Conservation (phyloP, 1,140 invertebrate species). For the Zophobas morio region DNA sequence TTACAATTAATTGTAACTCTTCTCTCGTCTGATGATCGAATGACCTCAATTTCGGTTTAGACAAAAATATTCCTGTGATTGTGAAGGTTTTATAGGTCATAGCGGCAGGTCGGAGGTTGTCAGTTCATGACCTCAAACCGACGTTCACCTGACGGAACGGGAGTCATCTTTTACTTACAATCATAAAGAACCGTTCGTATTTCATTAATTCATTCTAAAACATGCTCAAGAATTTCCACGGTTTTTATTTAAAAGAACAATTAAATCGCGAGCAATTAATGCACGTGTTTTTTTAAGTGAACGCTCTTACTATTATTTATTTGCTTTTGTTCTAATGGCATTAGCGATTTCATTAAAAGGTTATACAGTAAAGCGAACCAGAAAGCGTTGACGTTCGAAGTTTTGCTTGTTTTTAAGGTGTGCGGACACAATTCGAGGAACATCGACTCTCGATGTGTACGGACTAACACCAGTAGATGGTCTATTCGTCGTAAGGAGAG, state of each 20-base stretch:
- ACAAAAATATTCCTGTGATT: slow-evolving; percentile 55
- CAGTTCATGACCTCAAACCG: slow-evolving; percentile 55
- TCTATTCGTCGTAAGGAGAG: too few species aligned
- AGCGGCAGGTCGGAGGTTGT: slow-evolving; percentile 54
- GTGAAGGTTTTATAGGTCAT: slow-evolving; percentile 52
- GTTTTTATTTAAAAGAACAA: slow-evolving; percentile 43
- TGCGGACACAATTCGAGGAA: slow-evolving; percentile 1
- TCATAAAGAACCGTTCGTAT: slow-evolving; percentile 54
- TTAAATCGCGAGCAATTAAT: slow-evolving; percentile 30
- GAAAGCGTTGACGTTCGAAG: neutral
- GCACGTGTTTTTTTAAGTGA: slow-evolving; percentile 23
- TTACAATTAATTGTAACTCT: slow-evolving; percentile 27
- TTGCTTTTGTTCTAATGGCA: slow-evolving; percentile 22
- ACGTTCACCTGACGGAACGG: slow-evolving; percentile 54
- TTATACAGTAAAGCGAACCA: slow-evolving; percentile 7
- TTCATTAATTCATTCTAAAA: slow-evolving; percentile 47
- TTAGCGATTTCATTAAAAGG: slow-evolving; percentile 26
- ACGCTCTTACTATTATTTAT: slow-evolving; percentile 34
- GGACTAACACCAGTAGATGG: neutral
- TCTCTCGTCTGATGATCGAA: neutral
- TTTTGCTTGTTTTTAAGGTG: neutral
- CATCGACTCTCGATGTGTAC: neutral
- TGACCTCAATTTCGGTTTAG: slow-evolving; percentile 26
- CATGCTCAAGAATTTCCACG: slow-evolving; percentile 40
- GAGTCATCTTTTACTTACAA: slow-evolving; percentile 51